phyloP scores from a whole-genome alignment of 2,888 invertebrate species.

The Caenorhabditis zanzibari region DNA sequence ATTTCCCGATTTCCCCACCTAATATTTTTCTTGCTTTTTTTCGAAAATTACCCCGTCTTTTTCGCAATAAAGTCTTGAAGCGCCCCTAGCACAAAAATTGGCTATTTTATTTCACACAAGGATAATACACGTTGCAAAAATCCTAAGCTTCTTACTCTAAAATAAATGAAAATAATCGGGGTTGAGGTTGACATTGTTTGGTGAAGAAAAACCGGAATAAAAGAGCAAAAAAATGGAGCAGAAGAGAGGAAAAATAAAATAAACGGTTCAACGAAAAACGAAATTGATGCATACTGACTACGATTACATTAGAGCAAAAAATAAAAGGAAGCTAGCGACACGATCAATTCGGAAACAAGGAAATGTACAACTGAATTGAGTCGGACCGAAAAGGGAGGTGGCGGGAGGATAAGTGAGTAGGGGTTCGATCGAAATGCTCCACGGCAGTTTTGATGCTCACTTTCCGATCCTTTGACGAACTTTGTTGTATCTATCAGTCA shows the following conservation, averaged over 20 bases:
- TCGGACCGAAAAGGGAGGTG: constrained; percentile 11
- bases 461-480: constrained; percentile 70
- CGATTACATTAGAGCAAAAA: constrained; percentile 27
- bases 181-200: constrained; percentile 48
- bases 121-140: constrained; percentile 61
- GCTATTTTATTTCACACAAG: constrained; percentile 59
- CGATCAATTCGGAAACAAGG: constrained; percentile 31
- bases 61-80: constrained; percentile 26
- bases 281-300: constrained; percentile 61
- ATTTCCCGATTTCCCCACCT: constrained; percentile 17
- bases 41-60: not conserved
- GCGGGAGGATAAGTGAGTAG: constrained; percentile 32
- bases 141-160: constrained; percentile 54
- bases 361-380: constrained; percentile 42
- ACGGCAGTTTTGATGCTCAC: too few species aligned
- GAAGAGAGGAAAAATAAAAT: constrained; percentile 1
- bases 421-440: constrained; percentile 23
- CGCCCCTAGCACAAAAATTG: not conserved
- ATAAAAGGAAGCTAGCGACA: constrained; percentile 11
- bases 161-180: constrained; percentile 54
- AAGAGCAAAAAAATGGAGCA: constrained; percentile 41
- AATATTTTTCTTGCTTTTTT: constrained; percentile 27
- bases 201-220: constrained; percentile 49
- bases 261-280: constrained; percentile 10
- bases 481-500: constrained; percentile 72